Base-by-base conservation (phyloP, 2,797 vertebrate species). In the Poecilia wingei region DNA sequence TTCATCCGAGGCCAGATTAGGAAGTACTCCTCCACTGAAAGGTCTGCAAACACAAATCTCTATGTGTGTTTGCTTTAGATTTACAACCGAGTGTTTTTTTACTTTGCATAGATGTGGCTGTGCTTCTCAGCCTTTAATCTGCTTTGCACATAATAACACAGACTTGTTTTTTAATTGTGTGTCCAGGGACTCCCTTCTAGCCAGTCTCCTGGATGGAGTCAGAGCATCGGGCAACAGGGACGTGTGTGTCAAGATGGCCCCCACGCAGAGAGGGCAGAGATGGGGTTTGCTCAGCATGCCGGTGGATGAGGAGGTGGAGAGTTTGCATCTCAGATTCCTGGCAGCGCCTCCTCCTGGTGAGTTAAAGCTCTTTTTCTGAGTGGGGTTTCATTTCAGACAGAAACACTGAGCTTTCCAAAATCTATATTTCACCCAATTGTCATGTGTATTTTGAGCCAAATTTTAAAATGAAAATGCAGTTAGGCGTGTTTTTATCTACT, bases 291-390 rank as follows among this genome's bases (percentile, higher is more conserved):
- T 99, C 82, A 99, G 98, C 93, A 97, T 98, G 96, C 98, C 98
- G 1, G 98, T 99, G 33, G 98, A 99, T 47, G 98, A 99, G 91
- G 98, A 99, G 90, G 98, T 99, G 84, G 98, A 99, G 94, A 99
- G 98, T 84, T 96, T 99, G 89, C 98, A 99, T 93, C 96, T 99
- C 79, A 96, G 96, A 85, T 99, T 99, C 93, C 94, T 99, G 84
- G 97, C 97, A 69, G 93, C 98, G 66, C 98, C 98, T 82, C 98
- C 98, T 7, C 98, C 98, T 7, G 99, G 98, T 99, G 96, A 96
- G 98, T 95, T 77, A 28, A 16, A 45, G 8, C 3, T 18, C 4
- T 70, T 3, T 31, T 57, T 28, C 13, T n/a, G 49, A 28, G 1
- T 13, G 28, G 31, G 13, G 25, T n/a, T 57, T 39, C 12, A 55